Conservation (phyloP, 1,140 invertebrate genomes). For the Bradysia coprophila region DNA sequence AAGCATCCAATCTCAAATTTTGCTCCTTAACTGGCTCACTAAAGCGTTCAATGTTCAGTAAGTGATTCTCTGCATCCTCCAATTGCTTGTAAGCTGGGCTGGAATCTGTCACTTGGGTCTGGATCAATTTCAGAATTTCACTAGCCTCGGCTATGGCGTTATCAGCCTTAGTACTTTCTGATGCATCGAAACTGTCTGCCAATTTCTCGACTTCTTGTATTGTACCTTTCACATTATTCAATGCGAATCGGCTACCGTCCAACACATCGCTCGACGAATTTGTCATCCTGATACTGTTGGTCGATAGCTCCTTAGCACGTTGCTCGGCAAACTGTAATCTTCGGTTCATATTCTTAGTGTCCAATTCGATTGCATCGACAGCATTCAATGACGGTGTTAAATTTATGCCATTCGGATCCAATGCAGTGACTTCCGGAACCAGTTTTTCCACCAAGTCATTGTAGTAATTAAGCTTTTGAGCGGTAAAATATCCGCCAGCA, state of each 20-base stretch:
- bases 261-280: conserved; percentile 32
- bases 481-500: conserved; percentile 52
- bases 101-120: conserved; percentile 21
- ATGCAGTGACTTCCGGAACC: conserved; percentile 36
- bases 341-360: conserved; percentile 33
- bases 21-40: conserved; percentile 43
- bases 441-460: conserved; percentile 45
- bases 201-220: conserved; percentile 46
- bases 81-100: conserved; percentile 33
- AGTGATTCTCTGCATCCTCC: conserved; percentile 38
- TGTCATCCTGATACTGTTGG: conserved; percentile 29
- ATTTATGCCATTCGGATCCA: conserved; percentile 45
- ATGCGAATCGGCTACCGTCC: conserved; percentile 28
- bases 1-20: conserved; percentile 25
- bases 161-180: conserved; percentile 55
- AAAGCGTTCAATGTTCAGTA: conserved; percentile 44
- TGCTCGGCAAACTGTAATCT: conserved; percentile 32
- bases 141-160: conserved; percentile 53
- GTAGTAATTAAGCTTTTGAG: conserved; percentile 50
- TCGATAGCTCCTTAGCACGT: conserved; percentile 26
- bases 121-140: conserved; percentile 34
- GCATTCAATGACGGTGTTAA: conserved; percentile 35
- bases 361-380: conserved; percentile 34
- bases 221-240: conserved; percentile 29
- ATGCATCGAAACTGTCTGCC: conserved; percentile 41